These are phyloP conservation scores for Pomatorhinus ruficollis DNA, from an alignment of 2,113 vertebrate genomes.

Conservation along the genomic window DNA sequence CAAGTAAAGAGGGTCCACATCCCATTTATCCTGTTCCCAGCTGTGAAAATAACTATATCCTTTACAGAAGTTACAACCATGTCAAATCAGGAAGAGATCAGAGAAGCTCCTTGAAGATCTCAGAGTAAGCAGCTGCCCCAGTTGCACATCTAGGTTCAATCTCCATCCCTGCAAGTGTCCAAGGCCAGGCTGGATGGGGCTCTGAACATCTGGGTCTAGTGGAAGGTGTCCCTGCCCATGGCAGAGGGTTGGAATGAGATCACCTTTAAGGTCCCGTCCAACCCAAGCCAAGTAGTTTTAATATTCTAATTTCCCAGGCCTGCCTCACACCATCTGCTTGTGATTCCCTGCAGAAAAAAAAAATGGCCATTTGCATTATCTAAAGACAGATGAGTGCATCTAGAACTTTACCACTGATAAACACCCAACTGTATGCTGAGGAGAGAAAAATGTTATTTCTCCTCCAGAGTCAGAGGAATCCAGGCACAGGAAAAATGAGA, in stretches of 20 bases:
- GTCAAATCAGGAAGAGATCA: neutral
- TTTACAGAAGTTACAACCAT: neutral
- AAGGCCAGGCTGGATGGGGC: neutral
- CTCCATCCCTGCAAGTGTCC: neutral
- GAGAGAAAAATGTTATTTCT: neutral
- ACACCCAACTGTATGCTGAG: neutral
- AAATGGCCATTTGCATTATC: neutral
- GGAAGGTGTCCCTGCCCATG: neutral
- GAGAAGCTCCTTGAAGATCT: neutral
- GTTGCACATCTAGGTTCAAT: neutral
- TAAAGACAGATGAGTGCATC: neutral
- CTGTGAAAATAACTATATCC: neutral
- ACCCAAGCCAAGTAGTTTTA: neutral
- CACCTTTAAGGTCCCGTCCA: neutral
- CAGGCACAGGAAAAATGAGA: neutral
- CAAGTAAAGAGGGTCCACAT: neutral
- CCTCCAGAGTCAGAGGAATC: neutral
- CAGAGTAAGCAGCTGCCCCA: neutral
- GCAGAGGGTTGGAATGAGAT: neutral
- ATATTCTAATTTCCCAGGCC: neutral
- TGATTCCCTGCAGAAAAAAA: neutral
- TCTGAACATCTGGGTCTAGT: neutral
- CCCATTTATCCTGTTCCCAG: neutral
- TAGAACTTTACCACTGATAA: neutral
- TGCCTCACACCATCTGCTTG: neutral